A percentile compares a stretch with the other conserved stretches of the same genome.
These are phyloP conservation scores for Addax nasomaculatus DNA, from an alignment of 2,113 vertebrate genomes.

Conservation along the genomic window DNA sequence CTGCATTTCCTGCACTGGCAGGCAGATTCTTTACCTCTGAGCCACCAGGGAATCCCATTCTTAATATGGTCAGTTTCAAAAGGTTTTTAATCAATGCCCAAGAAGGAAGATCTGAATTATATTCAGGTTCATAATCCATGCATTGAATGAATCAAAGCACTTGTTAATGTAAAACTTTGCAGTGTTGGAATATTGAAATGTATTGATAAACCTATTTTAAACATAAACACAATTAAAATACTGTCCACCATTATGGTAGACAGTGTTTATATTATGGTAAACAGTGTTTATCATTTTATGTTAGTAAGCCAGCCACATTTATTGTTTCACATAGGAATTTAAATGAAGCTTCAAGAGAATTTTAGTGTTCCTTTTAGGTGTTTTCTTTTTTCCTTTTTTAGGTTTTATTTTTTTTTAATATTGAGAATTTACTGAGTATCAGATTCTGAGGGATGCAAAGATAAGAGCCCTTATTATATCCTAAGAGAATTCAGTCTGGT, in stretches of 20 bases:
- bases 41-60: not conserved
- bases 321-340: not conserved
- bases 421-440: not conserved
- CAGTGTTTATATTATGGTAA: not conserved
- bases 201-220: not conserved
- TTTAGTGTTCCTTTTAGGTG: not conserved
- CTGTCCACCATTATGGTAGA: not conserved
- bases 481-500: not conserved
- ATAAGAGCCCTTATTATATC: not conserved
- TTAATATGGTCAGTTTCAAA: not conserved
- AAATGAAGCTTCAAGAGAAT: not conserved
- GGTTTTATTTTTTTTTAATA: not conserved
- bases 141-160: not conserved
- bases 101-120: not conserved
- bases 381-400: not conserved
- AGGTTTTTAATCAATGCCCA: not conserved
- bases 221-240: not conserved
- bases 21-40: not conserved
- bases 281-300: not conserved
- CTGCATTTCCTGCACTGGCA: not conserved
- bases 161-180: not conserved
- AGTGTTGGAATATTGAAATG: not conserved
- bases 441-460: not conserved
- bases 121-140: not conserved
- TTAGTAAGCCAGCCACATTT: not conserved